Evolutionary conservation across 2,113 vertebrate genomes (phyloP).

Genomic region (Smithornis capensis): DNA sequence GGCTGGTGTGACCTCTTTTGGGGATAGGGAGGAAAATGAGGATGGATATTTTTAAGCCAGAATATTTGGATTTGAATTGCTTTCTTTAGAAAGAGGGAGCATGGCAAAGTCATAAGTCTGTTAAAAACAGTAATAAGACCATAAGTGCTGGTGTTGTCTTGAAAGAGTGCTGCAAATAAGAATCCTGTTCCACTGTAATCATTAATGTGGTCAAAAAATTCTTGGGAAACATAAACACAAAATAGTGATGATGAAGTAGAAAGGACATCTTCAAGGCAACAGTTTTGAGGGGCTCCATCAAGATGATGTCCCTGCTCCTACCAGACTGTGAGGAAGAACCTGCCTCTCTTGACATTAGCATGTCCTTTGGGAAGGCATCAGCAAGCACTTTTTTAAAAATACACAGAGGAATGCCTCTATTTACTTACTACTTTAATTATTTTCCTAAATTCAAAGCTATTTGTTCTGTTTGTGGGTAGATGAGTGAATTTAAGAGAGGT

Average conservation of each 20-base stretch:
- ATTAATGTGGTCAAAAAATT: background rate
- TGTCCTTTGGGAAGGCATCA: background rate
- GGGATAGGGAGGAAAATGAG: background rate
- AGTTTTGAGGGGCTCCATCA: background rate
- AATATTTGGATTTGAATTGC: background rate
- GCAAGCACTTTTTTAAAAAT: background rate
- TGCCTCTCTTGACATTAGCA: background rate
- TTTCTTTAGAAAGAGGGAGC: background rate
- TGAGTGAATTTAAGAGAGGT: background rate
- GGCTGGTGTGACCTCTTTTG: background rate
- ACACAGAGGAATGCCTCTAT: background rate
- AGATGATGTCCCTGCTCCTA: background rate
- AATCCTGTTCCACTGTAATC: background rate
- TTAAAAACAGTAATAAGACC: constrained; percentile 31
- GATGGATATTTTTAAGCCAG: constrained; percentile 13
- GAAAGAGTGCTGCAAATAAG: constrained; percentile 24
- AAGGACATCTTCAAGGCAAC: background rate
- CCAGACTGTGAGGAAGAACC: background rate
- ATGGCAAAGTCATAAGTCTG: constrained; percentile 1
- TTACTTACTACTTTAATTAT: background rate
- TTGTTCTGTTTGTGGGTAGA: background rate
- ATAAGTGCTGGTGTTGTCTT: constrained; percentile 23
- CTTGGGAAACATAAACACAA: background rate
- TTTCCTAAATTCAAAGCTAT: background rate
- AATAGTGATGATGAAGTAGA: background rate